Evolutionary conservation across 2,888 invertebrate species (phyloP), one percentile per base, ranked within the genome.

Genomic region (Pristionchus entomophagus): DNA sequence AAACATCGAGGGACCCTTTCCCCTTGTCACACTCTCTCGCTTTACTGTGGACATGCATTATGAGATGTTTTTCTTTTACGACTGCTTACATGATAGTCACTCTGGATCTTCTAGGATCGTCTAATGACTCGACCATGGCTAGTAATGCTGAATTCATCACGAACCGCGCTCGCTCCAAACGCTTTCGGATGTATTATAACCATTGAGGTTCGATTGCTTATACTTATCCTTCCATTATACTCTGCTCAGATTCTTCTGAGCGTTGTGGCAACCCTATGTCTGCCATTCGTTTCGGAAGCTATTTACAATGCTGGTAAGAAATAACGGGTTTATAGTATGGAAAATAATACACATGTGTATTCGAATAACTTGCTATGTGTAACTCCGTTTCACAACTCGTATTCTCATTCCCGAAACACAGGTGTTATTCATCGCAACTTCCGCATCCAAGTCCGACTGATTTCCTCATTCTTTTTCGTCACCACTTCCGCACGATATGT

Each of bases 401-500:
- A 69, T 22, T 2, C 0, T 19, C 14, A 35, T 69, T 1, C 35
- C 65, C 29, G 35, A 35, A 10, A n/a, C 38, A 17, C 19, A 69
- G 69, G 69, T 17, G 69, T 69, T 3, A 69, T 69, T 38, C 69
- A 69, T 38, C 69, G 69, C 38, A 69, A 69, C 19, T 69, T 69
- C 17, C 69, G 69, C 1, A 69, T 69, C n/a, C 69, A 69, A 69
- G 38, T 69, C 17, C 69, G 69, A 0, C 35, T 69, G 19, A 38
- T 69, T 69, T 38, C 69, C 8, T 1, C 26, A 19, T 35, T 69
- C 10, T 38, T 69, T 19, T 5, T 69, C 19, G 3, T 69, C 35
- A 19, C 26, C 22, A 22, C 38, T 1, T 69, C 38, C 1, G 10
- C 69, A 8, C 6, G 69, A 69, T 69, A 2, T 29, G 38, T 38